Evolutionary conservation across 2,888 invertebrate species (phyloP), one percentile per base, ranked within the genome.

Genomic region (Tenodera sinensis): DNA sequence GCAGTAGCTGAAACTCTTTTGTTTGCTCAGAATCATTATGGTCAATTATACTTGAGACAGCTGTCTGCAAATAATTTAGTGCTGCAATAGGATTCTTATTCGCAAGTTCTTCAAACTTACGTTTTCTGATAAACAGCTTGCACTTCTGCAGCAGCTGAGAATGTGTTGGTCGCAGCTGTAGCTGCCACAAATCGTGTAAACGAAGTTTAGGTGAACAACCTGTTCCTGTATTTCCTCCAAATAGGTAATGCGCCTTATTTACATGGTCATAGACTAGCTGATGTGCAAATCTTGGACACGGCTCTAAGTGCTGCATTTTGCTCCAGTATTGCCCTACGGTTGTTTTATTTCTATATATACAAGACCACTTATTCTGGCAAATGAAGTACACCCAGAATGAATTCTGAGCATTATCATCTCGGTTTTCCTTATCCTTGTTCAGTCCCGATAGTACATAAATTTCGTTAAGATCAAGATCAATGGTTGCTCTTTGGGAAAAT

Each of bases 311-410:
- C 89, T 96, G 94, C 93, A 95, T 96, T 92, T 95, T 96, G 91
- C 93, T 94, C 94, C 96, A 95, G 92, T 95, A 95, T 88, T 94
- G 93, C 90, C 95, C 95, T 88, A 94, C 94, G 27, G 94, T 93
- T 91, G 95, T 94, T 91, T 96, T 97, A 93, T 96, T 97, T 89
- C 96, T 95, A 93, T 98, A 98, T 92, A 98, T 96, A 93, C 97
- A 97, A n/a, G 96, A 95, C 97, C 98, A 98, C 92, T 95, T 95
- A 92, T 96, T 95, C 34, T 95, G 95, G 88, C 94, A 94, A 91
- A 98, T 95, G 86, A 97, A 97, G 93, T 97, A 97, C 88, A 97
- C 96, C 98, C 98, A 98, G 92, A 98, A 96, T 0, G 97, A 97
- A 93, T 98, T 98, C 92, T 96, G 96, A 85, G 97, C 96, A 92